A percentile compares a stretch with the other conserved stretches of the same genome.
These are phyloP conservation scores for Drosophila pseudoobscura DNA, from an alignment of 1,140 invertebrate genomes.

Conservation along the genomic window DNA sequence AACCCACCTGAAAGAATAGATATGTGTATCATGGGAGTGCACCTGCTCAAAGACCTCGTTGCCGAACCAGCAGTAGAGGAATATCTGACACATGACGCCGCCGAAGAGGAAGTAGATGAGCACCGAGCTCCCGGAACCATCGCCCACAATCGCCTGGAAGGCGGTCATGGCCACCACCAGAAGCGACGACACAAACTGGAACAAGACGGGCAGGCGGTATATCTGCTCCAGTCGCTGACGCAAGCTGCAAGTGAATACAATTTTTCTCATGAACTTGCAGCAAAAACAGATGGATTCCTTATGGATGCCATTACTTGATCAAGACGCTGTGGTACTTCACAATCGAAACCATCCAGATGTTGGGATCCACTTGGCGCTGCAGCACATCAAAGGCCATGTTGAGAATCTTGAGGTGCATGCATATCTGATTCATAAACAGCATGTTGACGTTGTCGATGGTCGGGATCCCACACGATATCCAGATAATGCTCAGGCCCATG, in stretches of 20 bases:
- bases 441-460: constrained; percentile 69
- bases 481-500: constrained; percentile 51
- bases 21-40: neutral
- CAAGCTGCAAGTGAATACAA: constrained; percentile 28
- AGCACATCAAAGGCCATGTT: constrained; percentile 66
- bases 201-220: constrained; percentile 54
- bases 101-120: constrained; percentile 64
- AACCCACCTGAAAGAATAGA: constrained; percentile 7
- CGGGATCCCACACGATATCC: constrained; percentile 47
- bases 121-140: constrained; percentile 51
- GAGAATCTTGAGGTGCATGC: constrained; percentile 67
- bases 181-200: constrained; percentile 69
- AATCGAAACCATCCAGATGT: constrained; percentile 46
- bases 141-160: constrained; percentile 60
- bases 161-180: constrained; percentile 66
- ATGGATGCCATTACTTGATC: constrained; percentile 42
- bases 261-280: neutral
- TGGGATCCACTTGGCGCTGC: constrained; percentile 8
- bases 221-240: constrained; percentile 61
- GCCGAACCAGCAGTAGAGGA: constrained; percentile 72
- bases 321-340: constrained; percentile 64
- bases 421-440: constrained; percentile 67
- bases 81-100: constrained; percentile 67
- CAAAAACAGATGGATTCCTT: neutral
- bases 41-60: constrained; percentile 74